Evolutionary conservation across 2,113 vertebrate genomes (phyloP), one percentile per base, ranked within the genome.

Genomic region (Natator depressus): DNA sequence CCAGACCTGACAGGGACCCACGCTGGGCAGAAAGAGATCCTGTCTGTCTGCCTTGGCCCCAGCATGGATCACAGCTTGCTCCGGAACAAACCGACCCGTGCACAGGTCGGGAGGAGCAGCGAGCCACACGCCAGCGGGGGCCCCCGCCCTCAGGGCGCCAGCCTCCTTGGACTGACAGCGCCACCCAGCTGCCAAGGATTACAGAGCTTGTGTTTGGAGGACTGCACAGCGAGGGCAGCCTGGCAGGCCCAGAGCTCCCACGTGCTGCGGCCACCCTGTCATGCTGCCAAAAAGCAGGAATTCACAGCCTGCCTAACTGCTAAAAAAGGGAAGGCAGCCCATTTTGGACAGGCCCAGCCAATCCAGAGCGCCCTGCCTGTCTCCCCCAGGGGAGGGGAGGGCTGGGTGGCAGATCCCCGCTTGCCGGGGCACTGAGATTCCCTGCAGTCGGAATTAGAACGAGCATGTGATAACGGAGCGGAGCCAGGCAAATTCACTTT

Each of bases 281-380:
- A 98, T 94, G 95, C 98, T 98, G 98, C 98, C 98, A 99, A 98
- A 96, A 98, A 98, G 93, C 91, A 98, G 98, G 98, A 99, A 99
- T 99, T 98, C 97, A 98, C 97, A 96, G 98, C 98, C 99, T 98
- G 97, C 97, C 98, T 93, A 99, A 99, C 98, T 98, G 98, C 99
- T 99, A 99, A 99, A 99, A 99, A 99, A 99, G 99, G 99, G 99
- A 99, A 99, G 98, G 98, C 98, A 99, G 98, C 98, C 99, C 98
- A 99, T 99, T 98, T 98, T 98, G 98, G 98, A 98, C 98, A 98
- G 98, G 96, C 97, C 97, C 97, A 99, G 98, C 99, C 99, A 99
- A 99, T 99, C 97, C 95, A 7, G 78, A 96, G 98, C 98, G 98
- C 98, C 98, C 97, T 97, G 97, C 97, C 59, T 80, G 98, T 98